A percentile compares a stretch with the other conserved stretches of the same genome.
Evolutionary conservation across 2,797 vertebrate species (phyloP).

Genomic region (Melanotaenia boesemani): DNA sequence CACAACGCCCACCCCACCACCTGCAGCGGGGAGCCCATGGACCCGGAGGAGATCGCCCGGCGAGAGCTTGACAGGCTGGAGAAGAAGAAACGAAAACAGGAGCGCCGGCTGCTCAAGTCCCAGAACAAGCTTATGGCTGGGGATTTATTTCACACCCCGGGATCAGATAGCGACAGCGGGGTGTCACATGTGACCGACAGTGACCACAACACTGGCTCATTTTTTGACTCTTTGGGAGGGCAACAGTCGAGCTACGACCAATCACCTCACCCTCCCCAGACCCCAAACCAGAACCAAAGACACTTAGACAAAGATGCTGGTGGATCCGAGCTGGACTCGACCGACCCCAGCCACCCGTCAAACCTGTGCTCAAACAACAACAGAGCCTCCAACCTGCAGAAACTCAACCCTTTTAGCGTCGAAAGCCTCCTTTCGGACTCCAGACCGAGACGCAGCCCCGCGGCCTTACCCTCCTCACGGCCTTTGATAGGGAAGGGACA

Average conservation of each 20-base stretch:
- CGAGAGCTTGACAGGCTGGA: constrained; percentile 94
- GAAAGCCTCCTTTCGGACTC: constrained; percentile 95
- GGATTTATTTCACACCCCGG: constrained; percentile 93
- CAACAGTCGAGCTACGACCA: constrained; percentile 82
- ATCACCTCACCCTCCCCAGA: constrained; percentile 74
- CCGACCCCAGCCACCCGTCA: constrained; percentile 78
- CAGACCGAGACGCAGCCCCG: constrained; percentile 90
- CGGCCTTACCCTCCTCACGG: constrained; percentile 88
- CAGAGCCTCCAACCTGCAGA: constrained; percentile 84
- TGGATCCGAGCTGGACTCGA: constrained; percentile 86
- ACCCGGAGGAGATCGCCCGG: constrained; percentile 96
- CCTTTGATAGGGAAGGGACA: constrained; percentile 95
- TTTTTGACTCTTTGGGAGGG: constrained; percentile 66
- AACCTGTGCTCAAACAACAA: constrained; percentile 73
- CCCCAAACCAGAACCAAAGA: constrained; percentile 85
- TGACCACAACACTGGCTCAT: constrained; percentile 77
- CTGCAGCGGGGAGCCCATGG: constrained; percentile 99
- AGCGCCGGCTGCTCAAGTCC: constrained; percentile 93
- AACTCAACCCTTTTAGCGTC: constrained; percentile 96
- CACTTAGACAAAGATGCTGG: constrained; percentile 81
- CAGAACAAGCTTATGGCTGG: constrained; percentile 88
- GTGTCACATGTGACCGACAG: constrained; percentile 88
- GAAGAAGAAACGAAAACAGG: constrained; percentile 97
- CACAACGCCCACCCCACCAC: constrained; percentile 98
- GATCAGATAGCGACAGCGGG: constrained; percentile 96